These are phyloP conservation scores for Iphiclides podalirius DNA, from an alignment of 2,888 invertebrate species.

Conservation along the genomic window DNA sequence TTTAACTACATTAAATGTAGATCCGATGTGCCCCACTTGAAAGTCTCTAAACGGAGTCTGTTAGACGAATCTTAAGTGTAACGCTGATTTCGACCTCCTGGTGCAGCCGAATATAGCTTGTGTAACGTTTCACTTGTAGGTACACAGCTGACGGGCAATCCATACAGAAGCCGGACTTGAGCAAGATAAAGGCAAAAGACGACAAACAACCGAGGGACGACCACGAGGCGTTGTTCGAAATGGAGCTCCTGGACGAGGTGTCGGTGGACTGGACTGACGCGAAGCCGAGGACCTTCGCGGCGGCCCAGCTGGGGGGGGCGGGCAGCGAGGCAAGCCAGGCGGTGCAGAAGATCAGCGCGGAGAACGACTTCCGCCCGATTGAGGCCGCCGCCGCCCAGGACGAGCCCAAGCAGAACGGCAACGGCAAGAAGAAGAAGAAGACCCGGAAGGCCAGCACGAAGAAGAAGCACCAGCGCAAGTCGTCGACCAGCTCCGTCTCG, in stretches of 20 bases:
- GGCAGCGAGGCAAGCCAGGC: slow-evolving; percentile 74
- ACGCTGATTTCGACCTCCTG: too few relatives aligned
- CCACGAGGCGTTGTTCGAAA: slow-evolving; percentile 82
- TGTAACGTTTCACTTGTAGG: too few relatives aligned
- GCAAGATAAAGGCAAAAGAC: slow-evolving; percentile 60
- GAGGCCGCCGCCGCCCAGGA: slow-evolving; percentile 57
- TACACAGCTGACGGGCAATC: slow-evolving; percentile 80
- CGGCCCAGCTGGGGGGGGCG: slow-evolving; percentile 70
- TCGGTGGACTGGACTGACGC: slow-evolving; percentile 74
- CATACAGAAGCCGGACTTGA: slow-evolving; percentile 79
- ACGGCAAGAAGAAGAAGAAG: slow-evolving; percentile 86
- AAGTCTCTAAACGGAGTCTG: too few relatives aligned
- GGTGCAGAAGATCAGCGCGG: slow-evolving; percentile 82
- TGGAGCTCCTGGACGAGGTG: slow-evolving; percentile 81
- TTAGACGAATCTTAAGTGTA: too few relatives aligned
- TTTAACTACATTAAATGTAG: too few relatives aligned
- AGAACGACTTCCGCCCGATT: slow-evolving; percentile 83
- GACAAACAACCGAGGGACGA: slow-evolving; percentile 39
- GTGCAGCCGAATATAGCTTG: too few relatives aligned
- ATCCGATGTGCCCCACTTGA: too few relatives aligned
- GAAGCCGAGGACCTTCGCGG: slow-evolving; percentile 77
- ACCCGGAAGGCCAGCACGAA: slow-evolving; percentile 89
- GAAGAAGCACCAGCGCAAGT: slow-evolving; percentile 89
- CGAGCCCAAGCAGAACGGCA: slow-evolving; percentile 77
- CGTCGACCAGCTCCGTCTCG: slow-evolving; percentile 78